A percentile compares a stretch with the other conserved stretches of the same genome.
Evolutionary conservation across 53 echinoderm and acorn worm genomes (phyloP).

Genomic region (Arbacia lixula): DNA sequence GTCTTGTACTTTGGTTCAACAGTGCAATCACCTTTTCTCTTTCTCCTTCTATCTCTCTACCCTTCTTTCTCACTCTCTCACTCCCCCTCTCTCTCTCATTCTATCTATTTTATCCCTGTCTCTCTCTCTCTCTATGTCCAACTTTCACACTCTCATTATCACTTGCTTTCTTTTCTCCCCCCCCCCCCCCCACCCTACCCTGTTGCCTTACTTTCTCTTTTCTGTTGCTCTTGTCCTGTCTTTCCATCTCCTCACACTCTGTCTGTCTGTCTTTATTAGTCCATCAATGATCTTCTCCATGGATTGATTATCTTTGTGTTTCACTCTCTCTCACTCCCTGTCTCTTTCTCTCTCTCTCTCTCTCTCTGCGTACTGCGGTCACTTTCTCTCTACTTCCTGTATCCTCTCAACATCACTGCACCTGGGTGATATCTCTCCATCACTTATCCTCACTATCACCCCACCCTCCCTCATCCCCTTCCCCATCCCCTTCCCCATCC

Average conservation of each 20-base stretch:
- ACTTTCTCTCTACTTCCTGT: not conserved
- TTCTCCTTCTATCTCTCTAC: too few relatives aligned
- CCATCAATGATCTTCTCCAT: not conserved
- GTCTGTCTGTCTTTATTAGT: too few relatives aligned
- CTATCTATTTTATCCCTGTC: too few relatives aligned
- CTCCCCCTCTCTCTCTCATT: too few relatives aligned
- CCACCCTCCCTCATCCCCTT: not conserved
- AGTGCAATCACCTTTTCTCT: too few relatives aligned
- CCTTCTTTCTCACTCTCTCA: too few relatives aligned
- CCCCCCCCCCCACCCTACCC: not conserved
- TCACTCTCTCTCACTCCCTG: not conserved
- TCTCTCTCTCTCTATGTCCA: not conserved
- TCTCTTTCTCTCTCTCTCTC: not conserved
- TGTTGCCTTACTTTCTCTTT: not conserved
- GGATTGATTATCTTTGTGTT: not conserved
- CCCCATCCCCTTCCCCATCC: not conserved
- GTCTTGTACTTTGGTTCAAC: too few relatives aligned
- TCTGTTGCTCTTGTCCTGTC: too few relatives aligned
- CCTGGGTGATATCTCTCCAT: not conserved
- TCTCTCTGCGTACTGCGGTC: not conserved
- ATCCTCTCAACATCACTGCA: not conserved
- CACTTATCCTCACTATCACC: not conserved
- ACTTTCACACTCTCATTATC: slow-evolving; percentile 15
- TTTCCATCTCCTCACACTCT: too few relatives aligned
- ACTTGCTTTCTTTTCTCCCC: not conserved